Conservation (phyloP, 2,113 vertebrate species). For the Coptodon bakossiorum region DNA sequence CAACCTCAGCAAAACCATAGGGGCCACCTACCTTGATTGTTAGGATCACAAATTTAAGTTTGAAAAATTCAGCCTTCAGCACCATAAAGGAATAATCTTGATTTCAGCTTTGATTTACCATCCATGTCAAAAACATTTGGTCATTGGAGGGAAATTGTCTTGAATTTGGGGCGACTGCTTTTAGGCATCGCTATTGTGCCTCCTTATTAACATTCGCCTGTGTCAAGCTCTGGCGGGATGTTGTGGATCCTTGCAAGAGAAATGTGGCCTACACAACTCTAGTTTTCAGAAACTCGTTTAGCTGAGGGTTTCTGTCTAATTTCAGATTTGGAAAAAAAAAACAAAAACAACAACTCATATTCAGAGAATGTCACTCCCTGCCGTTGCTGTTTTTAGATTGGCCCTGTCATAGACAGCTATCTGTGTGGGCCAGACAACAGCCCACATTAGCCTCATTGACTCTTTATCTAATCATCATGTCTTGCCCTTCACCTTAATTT, state of each 20-base stretch:
- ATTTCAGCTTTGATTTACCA: background rate
- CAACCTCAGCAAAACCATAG: background rate
- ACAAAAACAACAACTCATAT: background rate
- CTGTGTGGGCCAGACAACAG: background rate
- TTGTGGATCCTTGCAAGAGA: background rate
- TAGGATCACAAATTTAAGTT: background rate
- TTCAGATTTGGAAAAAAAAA: background rate
- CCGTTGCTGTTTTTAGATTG: background rate
- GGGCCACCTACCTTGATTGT: background rate
- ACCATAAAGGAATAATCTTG: background rate
- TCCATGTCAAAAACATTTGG: background rate
- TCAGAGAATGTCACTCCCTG: background rate
- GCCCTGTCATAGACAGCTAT: background rate
- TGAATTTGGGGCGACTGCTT: background rate
- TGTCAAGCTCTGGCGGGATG: background rate
- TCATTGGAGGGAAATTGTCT: background rate
- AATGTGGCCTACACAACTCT: background rate
- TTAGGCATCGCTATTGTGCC: background rate
- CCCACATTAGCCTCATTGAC: background rate
- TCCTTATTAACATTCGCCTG: background rate
- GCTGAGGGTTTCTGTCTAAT: background rate
- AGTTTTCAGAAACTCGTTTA: background rate
- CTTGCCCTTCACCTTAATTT: background rate
- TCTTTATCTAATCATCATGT: background rate
- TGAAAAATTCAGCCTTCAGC: background rate